These are phyloP conservation scores for Channa striata DNA, from an alignment of 2,797 vertebrate species.

Conservation along the genomic window DNA sequence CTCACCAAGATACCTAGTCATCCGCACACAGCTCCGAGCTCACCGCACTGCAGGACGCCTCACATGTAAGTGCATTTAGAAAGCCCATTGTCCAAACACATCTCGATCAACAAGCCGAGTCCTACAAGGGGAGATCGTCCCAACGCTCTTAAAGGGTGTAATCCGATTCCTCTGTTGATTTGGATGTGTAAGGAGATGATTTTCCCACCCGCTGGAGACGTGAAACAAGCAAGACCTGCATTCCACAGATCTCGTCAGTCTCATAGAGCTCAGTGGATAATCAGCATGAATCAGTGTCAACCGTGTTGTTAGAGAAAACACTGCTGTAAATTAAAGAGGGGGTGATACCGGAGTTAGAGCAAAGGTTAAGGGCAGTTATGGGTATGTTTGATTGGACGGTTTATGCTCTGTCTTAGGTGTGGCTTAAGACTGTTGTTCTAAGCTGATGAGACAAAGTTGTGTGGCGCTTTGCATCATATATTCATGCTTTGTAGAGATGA, in stretches of 20 bases:
- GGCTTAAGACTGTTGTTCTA: neutral
- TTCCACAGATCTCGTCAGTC: conserved; percentile 61
- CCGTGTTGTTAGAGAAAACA: conserved; percentile 30
- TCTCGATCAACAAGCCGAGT: conserved; percentile 71
- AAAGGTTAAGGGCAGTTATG: neutral
- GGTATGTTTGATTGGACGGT: neutral
- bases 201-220: conserved; percentile 63
- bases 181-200: conserved; percentile 52
- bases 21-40: conserved; percentile 70
- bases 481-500: conserved; percentile 4
- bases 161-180: conserved; percentile 67
- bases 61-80: conserved; percentile 71
- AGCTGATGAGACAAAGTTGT: conserved; percentile 5
- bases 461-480: neutral
- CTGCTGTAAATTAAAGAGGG: conserved; percentile 13
- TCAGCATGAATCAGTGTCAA: conserved; percentile 57
- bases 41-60: conserved; percentile 58
- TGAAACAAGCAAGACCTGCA: conserved; percentile 49
- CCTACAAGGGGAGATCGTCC: conserved; percentile 52
- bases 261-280: conserved; percentile 45
- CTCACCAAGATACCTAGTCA: conserved; percentile 75
- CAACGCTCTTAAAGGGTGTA: conserved; percentile 56
- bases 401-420: neutral
- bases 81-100: conserved; percentile 74
- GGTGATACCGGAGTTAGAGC: neutral